Base-by-base conservation (phyloP, 2,113 vertebrate genomes). In the Piaya cayana region DNA sequence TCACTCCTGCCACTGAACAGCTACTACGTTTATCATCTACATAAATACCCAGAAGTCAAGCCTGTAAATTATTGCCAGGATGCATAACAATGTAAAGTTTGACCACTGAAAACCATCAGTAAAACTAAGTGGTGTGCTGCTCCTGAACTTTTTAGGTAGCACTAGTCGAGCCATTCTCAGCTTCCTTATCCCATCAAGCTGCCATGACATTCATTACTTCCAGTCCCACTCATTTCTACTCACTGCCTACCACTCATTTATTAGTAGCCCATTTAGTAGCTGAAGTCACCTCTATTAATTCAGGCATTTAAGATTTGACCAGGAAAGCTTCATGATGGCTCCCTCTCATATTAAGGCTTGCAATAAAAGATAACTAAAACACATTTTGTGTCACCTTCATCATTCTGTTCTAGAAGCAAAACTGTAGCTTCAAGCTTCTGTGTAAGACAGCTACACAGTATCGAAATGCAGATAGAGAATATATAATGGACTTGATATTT, bases 11-110 rank as follows among this genome's bases (percentile, higher is more conserved):
- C 32, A 85, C 21, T 32, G 25, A 56, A 45, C 19, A 85, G 23
- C 7, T 22, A 81, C 12, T 72, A 78, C 3, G 90, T 96, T 95
- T 88, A 78, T 45, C 43, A 75, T 82, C 80, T 78, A 72, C 34
- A 27, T 78, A 92, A 88, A n/a, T 59, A 77, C n/a, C 83, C 65
- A 90, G 59, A 97, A 92, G 95, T 76, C 67, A 88, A 95, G 34
- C 12, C n/a, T 58, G 45, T 63, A 60, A 72, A 62, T 32, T 93
- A 83, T 11, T 88, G 67, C 59, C 29, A 90, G 22, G 29, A 92
- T n/a, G 62, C 26, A 55, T 16, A 11, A 45, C 52, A 94, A 36
- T 12, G 9, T 80, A 82, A 92, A 86, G 75, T 60, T 81, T 65
- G 6, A 67, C 30, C 53, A 76, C 72, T 69, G 8, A 12, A 71